Conservation (phyloP, 2,888 invertebrate genomes). For the Pharmacophagus antenor region DNA sequence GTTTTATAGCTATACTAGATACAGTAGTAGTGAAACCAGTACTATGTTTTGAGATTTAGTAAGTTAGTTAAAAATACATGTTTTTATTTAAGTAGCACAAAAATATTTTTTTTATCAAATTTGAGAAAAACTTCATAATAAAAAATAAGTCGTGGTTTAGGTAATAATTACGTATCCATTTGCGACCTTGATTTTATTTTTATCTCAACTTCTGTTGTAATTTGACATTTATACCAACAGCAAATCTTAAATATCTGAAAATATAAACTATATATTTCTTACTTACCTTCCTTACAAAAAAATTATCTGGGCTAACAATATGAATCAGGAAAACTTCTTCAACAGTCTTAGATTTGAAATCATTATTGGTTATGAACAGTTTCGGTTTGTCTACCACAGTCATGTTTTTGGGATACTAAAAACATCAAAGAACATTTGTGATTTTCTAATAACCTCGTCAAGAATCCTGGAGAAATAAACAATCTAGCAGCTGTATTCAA, state of each 20-base stretch:
- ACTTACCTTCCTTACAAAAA: constrained; percentile 84
- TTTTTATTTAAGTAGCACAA: too few species aligned
- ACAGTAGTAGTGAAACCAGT: too few species aligned
- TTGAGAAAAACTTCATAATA: too few species aligned
- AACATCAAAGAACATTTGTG: constrained; percentile 32
- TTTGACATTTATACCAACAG: neutral
- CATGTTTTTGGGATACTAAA: constrained; percentile 54
- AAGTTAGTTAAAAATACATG: too few species aligned
- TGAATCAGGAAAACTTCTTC: constrained; percentile 80
- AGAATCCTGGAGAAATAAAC: neutral
- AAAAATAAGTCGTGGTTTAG: too few species aligned
- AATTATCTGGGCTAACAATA: constrained; percentile 82
- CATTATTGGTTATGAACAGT: constrained; percentile 52
- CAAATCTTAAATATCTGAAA: constrained; percentile 5
- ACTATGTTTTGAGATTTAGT: too few species aligned
- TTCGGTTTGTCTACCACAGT: constrained; percentile 54
- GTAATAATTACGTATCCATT: too few species aligned
- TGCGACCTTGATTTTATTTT: too few species aligned
- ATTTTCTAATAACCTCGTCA: neutral
- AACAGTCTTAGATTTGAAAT: constrained; percentile 56
- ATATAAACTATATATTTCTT: constrained; percentile 8
- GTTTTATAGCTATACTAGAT: too few species aligned
- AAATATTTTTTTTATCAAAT: too few species aligned
- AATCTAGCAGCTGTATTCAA: too few species aligned
- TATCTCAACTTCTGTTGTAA: too few species aligned